Percentiles rank a stretch among this genome's conserved stretches.
These are phyloP conservation scores for Poecilia velifera DNA, from an alignment of 2,797 vertebrate species.

Conservation along the genomic window DNA sequence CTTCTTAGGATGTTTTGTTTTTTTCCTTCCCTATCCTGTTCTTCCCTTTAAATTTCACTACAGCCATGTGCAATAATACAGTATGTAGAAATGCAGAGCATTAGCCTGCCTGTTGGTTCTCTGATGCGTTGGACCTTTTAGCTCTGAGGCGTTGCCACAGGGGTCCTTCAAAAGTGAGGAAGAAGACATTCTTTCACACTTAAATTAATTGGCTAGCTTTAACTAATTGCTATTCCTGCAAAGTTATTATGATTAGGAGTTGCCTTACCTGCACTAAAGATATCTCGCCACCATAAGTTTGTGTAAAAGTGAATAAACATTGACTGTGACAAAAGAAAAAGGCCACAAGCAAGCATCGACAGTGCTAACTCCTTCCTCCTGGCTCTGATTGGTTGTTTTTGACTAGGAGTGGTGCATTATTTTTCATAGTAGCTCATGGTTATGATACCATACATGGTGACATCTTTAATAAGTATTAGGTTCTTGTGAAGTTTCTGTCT, in stretches of 20 bases:
- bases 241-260: neutral
- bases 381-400: too few species aligned
- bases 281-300: neutral
- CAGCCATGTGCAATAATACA: conserved; percentile 28
- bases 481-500: neutral
- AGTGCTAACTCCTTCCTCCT: too few species aligned
- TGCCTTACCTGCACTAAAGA: neutral
- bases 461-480: neutral
- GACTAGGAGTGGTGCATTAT: too few species aligned
- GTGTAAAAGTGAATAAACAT: neutral
- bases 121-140: conserved; percentile 49
- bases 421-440: too few species aligned
- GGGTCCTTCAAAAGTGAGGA: conserved; percentile 36
- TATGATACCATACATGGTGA: too few species aligned
- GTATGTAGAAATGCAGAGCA: conserved; percentile 10
- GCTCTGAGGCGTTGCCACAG: conserved; percentile 47
- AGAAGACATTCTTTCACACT: conserved; percentile 40
- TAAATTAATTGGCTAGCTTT: conserved; percentile 64
- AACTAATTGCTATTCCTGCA: conserved; percentile 36
- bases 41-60: conserved; percentile 14
- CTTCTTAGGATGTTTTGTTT: conserved; percentile 11
- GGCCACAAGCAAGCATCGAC: neutral
- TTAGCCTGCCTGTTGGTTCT: conserved; percentile 36
- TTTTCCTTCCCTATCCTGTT: neutral
- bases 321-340: neutral